Conservation (phyloP, 2,797 vertebrate genomes). For the Gallinago solitaria region DNA sequence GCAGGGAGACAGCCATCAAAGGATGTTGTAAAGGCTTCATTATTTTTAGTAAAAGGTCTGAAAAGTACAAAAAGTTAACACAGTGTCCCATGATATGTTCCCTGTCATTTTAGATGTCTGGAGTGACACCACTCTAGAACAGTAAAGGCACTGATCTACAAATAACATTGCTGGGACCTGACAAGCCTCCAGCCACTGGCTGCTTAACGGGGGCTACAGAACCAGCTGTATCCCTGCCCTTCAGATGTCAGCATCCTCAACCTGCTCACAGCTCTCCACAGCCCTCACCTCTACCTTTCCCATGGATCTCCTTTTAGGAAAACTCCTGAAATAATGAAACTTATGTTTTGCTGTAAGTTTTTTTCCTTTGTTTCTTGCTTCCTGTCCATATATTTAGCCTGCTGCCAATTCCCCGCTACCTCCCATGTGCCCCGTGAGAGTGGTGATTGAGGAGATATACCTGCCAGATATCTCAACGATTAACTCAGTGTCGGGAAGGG, state of each 20-base stretch:
- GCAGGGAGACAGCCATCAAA: not conserved
- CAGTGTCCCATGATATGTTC: not conserved
- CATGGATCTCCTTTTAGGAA: not conserved
- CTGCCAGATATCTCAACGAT: not conserved
- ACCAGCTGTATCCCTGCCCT: not conserved
- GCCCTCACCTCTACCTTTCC: not conserved
- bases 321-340: not conserved
- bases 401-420: not conserved
- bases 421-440: not conserved
- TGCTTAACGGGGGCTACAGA: not conserved
- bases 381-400: not conserved
- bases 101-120: not conserved
- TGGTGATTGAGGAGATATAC: not conserved
- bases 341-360: not conserved
- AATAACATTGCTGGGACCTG: accelerated
- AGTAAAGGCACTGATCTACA: not conserved
- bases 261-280: not conserved
- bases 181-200: not conserved
- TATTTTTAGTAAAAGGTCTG: not conserved
- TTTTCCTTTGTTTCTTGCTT: not conserved
- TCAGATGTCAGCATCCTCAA: not conserved
- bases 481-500: not conserved
- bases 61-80: not conserved
- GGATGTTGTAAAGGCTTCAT: not conserved
- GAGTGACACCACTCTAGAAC: not conserved